These are phyloP conservation scores for Equus quagga DNA, from an alignment of 2,113 vertebrate genomes.

Conservation along the genomic window DNA sequence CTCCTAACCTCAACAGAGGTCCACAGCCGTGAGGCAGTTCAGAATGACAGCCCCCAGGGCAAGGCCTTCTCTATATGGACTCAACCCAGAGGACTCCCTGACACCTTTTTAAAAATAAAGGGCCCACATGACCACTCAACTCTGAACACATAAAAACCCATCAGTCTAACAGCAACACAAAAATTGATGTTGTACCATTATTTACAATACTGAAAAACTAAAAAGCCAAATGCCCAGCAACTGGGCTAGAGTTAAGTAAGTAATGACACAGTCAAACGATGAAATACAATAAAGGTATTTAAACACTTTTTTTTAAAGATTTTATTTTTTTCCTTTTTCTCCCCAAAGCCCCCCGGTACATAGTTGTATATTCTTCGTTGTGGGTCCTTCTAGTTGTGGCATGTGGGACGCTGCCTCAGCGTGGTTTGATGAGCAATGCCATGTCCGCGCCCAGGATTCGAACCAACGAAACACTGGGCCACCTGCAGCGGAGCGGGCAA, in stretches of 20 bases:
- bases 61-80: not conserved
- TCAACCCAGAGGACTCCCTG: not conserved
- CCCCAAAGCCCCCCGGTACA: too few species aligned
- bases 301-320: not conserved
- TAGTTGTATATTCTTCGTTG: too few species aligned
- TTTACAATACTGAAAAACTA: slow-evolving; percentile 28
- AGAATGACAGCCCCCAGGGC: not conserved
- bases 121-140: not conserved
- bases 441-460: too few species aligned
- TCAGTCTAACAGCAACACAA: not conserved
- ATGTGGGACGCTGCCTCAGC: too few species aligned
- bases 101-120: slow-evolving; percentile 32
- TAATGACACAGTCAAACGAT: not conserved
- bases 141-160: slow-evolving; percentile 42
- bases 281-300: slow-evolving; percentile 19
- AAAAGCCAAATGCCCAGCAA: slow-evolving; percentile 9
- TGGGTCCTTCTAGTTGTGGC: too few species aligned
- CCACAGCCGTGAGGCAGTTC: not conserved
- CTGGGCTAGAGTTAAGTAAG: slow-evolving; percentile 19
- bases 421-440: too few species aligned
- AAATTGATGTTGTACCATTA: slow-evolving; percentile 30
- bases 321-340: too few species aligned
- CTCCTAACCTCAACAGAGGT: not conserved
- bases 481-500: too few species aligned
- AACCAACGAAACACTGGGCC: too few species aligned